Percentiles rank a stretch among this genome's conserved stretches.
Evolutionary conservation across 2,888 invertebrate species (phyloP).

Genomic region (Deroplatys truncata): DNA sequence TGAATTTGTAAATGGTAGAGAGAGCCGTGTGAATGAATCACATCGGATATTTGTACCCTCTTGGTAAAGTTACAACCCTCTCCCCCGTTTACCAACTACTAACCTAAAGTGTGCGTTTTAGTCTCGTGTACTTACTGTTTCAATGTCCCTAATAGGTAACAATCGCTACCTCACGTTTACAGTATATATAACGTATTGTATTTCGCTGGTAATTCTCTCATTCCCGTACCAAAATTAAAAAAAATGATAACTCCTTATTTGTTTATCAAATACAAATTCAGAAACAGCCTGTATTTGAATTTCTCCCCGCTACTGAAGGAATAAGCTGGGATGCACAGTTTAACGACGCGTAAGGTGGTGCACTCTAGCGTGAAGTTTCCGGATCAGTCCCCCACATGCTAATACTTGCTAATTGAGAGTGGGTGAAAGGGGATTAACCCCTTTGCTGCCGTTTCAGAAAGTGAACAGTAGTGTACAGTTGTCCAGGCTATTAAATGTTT

Average conservation of each 20-base stretch:
- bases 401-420: background rate
- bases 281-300: background rate
- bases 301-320: background rate
- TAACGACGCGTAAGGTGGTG: background rate
- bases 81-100: no score
- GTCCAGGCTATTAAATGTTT: no score
- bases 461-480: background rate
- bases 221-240: no score
- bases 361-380: background rate
- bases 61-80: rapidly evolving
- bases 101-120: no score
- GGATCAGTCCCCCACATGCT: background rate
- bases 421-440: background rate
- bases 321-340: background rate
- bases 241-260: background rate
- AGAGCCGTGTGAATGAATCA: no score
- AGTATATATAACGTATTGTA: no score
- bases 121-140: no score
- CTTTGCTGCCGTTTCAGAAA: background rate
- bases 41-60: no score
- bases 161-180: no score
- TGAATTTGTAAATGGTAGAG: no score
- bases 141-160: no score
- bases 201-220: no score
- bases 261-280: background rate